A percentile compares a stretch with the other conserved stretches of the same genome.
These are phyloP conservation scores for Chrysolina americana DNA, from an alignment of 2,888 invertebrate genomes.

Conservation along the genomic window DNA sequence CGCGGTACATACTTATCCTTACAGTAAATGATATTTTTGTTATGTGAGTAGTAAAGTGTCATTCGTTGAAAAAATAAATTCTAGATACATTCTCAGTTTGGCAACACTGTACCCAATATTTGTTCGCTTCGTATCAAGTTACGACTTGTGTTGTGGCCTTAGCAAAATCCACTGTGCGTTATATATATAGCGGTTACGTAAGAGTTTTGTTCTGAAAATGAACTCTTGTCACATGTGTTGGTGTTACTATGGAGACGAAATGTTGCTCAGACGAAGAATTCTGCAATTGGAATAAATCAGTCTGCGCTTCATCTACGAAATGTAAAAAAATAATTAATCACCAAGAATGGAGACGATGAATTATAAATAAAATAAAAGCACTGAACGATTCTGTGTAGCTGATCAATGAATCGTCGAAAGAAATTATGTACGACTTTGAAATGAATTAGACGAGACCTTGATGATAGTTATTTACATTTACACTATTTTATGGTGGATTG, in stretches of 20 bases:
- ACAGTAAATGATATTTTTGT: too few species aligned
- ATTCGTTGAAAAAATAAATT: neutral
- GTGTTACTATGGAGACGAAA: slow-evolving; percentile 19
- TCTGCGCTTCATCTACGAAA: neutral
- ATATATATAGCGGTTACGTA: slow-evolving; percentile 37
- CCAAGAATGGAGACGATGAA: neutral
- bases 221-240: slow-evolving; percentile 19
- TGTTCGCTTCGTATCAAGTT: slow-evolving; percentile 11
- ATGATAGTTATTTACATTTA: neutral
- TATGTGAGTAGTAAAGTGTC: too few species aligned
- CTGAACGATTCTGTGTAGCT: neutral
- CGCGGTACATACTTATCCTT: too few species aligned
- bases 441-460: slow-evolving; percentile 1
- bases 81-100: neutral
- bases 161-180: slow-evolving; percentile 28
- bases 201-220: slow-evolving; percentile 18
- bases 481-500: neutral
- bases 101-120: slow-evolving; percentile 17
- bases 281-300: neutral
- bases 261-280: slow-evolving; percentile 3
- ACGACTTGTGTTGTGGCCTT: slow-evolving; percentile 17
- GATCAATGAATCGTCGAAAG: slow-evolving; percentile 5
- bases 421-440: slow-evolving; percentile 11
- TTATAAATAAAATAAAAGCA: neutral
- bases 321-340: neutral